Evolutionary conservation across 2,888 invertebrate genomes (phyloP), one percentile per base, ranked within the genome.

Genomic region (Dromius quadrimaculatus): DNA sequence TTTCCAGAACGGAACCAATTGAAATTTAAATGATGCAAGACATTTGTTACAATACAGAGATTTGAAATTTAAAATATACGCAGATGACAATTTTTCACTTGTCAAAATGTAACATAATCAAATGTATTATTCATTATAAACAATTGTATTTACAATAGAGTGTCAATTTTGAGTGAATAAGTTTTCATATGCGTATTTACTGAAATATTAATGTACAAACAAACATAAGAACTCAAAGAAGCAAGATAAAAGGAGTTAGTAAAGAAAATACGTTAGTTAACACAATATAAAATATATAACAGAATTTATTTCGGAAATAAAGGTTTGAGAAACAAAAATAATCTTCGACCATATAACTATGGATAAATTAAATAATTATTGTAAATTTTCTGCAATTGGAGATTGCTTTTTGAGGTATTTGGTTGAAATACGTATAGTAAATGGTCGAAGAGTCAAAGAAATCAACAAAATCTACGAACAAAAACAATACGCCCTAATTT

Each of bases 41-140:
- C 50, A 54, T 41, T 1, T 41, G 15, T 23, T 50, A 23, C 63
- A 64, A 64, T 45, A 64, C 45, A 64, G 64, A 64, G 64, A 64
- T 64, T 64, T 64, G 64, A 64, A 64, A 64, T 64, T 47, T 34
- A 64, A 47, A 34, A 32, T 64, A 47, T 64, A 64, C 47, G 64
- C 64, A 64, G 34, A 64, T 64, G 47, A 28, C 28, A 6, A 43
- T 23, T 6, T 15, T 62, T 36, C 22, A 23, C 47, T 43, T 9
- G 9, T 11, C 17, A 41, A 8, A 13, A 41, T n/a, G n/a, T n/a
- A n/a, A n/a, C n/a, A n/a, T n/a, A n/a, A n/a, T n/a, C n/a, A n/a
- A n/a, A n/a, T n/a, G n/a, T n/a, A n/a, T n/a, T n/a, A n/a, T n/a
- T n/a, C n/a, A n/a, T n/a, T n/a, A n/a, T n/a, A n/a, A n/a, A n/a